Conservation (phyloP, 1,140 invertebrate genomes). For the Trichonephila clavata region DNA sequence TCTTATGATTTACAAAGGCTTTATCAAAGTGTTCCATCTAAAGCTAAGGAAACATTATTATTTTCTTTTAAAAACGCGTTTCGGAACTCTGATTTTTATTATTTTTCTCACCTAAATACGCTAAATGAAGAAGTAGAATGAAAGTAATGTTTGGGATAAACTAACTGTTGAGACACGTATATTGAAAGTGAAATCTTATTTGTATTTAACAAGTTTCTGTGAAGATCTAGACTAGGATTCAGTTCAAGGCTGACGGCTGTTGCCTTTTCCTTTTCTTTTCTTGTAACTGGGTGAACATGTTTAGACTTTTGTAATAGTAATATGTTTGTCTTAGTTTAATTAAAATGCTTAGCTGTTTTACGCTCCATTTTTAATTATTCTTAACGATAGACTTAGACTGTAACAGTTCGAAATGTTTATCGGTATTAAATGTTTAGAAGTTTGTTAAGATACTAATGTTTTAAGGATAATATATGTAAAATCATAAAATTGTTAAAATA, state of each 20-base stretch:
- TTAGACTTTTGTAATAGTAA: neutral
- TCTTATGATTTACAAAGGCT: conserved; percentile 26
- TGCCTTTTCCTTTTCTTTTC: neutral
- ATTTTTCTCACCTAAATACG: neutral
- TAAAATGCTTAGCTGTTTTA: neutral
- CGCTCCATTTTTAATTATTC: neutral
- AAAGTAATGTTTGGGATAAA: conserved; percentile 11
- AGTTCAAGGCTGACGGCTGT: conserved; percentile 3
- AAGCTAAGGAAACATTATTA: neutral
- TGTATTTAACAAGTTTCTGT: neutral
- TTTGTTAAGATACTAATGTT: too few relatives aligned
- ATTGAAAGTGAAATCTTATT: conserved; percentile 14
- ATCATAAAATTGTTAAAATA: too few relatives aligned
- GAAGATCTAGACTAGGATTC: neutral
- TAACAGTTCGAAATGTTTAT: too few relatives aligned
- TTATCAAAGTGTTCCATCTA: conserved; percentile 16
- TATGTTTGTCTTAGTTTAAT: neutral
- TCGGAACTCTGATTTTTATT: neutral
- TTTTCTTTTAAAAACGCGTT: conserved; percentile 10
- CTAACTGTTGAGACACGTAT: neutral
- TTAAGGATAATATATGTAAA: too few relatives aligned
- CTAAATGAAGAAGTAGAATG: neutral
- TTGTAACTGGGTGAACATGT: neutral
- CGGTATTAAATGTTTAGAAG: too few relatives aligned
- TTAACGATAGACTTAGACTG: too few relatives aligned